phyloP scores from a whole-genome alignment of 1,140 invertebrate species.

The Orchestia grillus region DNA sequence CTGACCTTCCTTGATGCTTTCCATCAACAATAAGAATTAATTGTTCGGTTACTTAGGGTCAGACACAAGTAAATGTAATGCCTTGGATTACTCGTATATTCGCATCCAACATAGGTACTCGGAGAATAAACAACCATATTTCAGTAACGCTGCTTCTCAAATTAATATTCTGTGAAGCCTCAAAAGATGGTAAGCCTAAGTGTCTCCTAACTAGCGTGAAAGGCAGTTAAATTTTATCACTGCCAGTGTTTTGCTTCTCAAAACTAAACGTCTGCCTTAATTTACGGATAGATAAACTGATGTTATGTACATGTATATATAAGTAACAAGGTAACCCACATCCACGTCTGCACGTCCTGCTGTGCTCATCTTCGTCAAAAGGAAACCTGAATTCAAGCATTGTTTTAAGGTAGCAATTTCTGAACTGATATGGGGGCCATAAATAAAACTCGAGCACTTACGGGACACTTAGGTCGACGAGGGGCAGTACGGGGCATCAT shows the following conservation, averaged over 20 bases:
- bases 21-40: no score
- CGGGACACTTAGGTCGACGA: background rate
- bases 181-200: background rate
- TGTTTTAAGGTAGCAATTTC: conserved; percentile 1
- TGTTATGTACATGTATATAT: background rate
- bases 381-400: background rate
- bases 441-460: conserved; percentile 18
- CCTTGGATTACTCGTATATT: background rate
- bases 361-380: background rate
- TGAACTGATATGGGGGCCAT: background rate
- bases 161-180: background rate
- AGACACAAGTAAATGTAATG: background rate
- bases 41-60: no score
- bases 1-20: no score
- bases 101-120: background rate
- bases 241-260: background rate
- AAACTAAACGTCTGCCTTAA: background rate
- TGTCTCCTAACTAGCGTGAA: background rate
- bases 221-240: background rate
- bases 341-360: background rate
- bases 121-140: background rate
- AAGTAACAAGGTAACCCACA: background rate
- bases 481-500: background rate
- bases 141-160: background rate
- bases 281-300: background rate